Evolutionary conservation across 2,888 invertebrate genomes (phyloP), one percentile per base, ranked within the genome.

Genomic region (Entomobrya proxima): DNA sequence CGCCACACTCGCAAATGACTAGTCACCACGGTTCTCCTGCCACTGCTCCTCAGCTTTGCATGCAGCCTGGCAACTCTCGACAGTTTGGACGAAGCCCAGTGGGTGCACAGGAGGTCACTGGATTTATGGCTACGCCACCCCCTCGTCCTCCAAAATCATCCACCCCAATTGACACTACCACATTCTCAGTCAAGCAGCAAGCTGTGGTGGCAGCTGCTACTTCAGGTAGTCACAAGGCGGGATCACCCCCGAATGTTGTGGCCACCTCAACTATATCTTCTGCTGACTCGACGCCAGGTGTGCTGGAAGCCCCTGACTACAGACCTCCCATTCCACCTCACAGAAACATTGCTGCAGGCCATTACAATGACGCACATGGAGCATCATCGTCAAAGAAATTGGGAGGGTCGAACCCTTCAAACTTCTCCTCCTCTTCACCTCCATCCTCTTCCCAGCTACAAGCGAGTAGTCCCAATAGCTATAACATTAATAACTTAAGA

Each of bases 301-400:
- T 50, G 50, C 35, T 79, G 37, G 86, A 79, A 82, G 87, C 79
- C 77, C 94, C 94, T 90, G 96, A 96, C 89, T 96, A 97, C 92
- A 94, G 95, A 90, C 96, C 97, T 4, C 96, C 96, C n/a, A 96
- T 97, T 81, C 97, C 97, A 27, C 97, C 96, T 37, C 97, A 97
- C 91, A 93, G 96, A 90, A 96, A 95, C 92, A 94, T 95, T 47
- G 88, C 89, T 6, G 47, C 84, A 35, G 80, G 80, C 83, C 85
- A 87, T 61, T 85, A 86, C 78, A 75, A 79, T 58, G 86, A 87
- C 30, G 35, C 81, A 58, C 79, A 79, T 67, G 84, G 81, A 58
- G 30, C 67, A 47, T 76, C 75, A 37, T 67, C 67, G 35, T 80
- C 83, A 40, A 85, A 82, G 67, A 82, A 83, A 55, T 69, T 44